Base-by-base conservation (phyloP, 2,797 vertebrate genomes). In the Callimico goeldii region DNA sequence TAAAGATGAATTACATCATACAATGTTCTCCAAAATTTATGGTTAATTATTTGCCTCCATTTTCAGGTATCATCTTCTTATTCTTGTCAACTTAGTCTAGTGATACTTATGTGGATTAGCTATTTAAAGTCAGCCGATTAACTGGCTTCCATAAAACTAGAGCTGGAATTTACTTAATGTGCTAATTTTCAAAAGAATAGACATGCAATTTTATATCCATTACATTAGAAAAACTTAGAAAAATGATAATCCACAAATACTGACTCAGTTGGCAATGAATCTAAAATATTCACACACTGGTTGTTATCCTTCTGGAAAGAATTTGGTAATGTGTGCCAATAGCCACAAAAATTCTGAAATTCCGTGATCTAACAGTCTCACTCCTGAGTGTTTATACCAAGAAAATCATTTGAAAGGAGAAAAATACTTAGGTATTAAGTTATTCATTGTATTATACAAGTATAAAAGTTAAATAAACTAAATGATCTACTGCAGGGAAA, bases 271-370 rank as follows among this genome's bases (percentile, higher is more conserved):
- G 77, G 76, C 50, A 96, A 96, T 64, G 28, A 86, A 92, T 93
- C 39, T 58, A 88, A 96, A 90, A 85, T 96, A 96, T 85, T 89
- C 70, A 72, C 4, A 89, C 8, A 67, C 8, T 88, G 30, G 70
- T 93, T 86, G 50, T 88, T 96, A 96, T 12, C 80, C 76, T 95
- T 93, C 81, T 95, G 88, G 81, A 96, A 97, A 92, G 94, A 97
- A 89, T 86, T 86, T 94, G 85, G 39, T 94, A 76, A 91, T 48
- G 88, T 36, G 95, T 83, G 55, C 85, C 91, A 96, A 92, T 17
- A 92, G 86, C 90, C 95, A 95, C 85, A 95, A 88, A 93, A 96
- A 84, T 85, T 93, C 81, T 94, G 36, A 75, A 96, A 92, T 79
- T 94, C 57, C 48, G 61, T 86, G 70, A 84, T 95, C 55, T 88